A percentile compares a stretch with the other conserved stretches of the same genome.
Evolutionary conservation across 2,797 vertebrate genomes (phyloP).

Genomic region (Xenopus petersii): DNA sequence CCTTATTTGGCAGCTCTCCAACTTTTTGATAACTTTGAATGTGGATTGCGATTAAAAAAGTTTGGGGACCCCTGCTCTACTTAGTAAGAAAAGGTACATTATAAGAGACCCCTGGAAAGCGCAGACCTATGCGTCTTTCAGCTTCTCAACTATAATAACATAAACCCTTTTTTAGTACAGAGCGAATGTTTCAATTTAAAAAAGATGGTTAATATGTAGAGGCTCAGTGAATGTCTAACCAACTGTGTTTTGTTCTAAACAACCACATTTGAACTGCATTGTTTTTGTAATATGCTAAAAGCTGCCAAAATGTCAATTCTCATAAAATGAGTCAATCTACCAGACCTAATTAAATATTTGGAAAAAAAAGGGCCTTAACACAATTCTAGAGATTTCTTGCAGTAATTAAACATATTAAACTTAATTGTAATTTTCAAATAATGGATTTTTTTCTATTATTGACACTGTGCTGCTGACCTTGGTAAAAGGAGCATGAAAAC

Average conservation of each 20-base stretch:
- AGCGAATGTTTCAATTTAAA: neutral
- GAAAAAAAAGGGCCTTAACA: conserved; percentile 22
- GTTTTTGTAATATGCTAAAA: conserved; percentile 22
- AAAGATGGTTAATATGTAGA: neutral
- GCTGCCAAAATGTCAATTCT: conserved; percentile 41
- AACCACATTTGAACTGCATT: conserved; percentile 12
- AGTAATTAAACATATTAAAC: conserved; percentile 46
- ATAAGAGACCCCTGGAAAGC: no score
- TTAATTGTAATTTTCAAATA: conserved; percentile 44
- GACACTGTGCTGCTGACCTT: conserved; percentile 39
- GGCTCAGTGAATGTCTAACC: neutral
- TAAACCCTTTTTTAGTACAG: neutral
- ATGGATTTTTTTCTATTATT: conserved; percentile 38
- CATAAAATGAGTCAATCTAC: conserved; percentile 45
- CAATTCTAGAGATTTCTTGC: conserved; percentile 30
- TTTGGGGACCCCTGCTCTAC: no score
- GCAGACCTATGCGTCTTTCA: no score
- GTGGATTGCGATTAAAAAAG: no score
- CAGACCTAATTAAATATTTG: conserved; percentile 43
- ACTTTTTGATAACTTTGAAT: no score
- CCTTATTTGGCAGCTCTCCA: no score
- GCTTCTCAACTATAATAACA: no score
- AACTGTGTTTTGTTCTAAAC: conserved; percentile 24
- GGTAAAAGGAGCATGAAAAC: conserved; percentile 33
- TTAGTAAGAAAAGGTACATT: no score